These are phyloP conservation scores for Timema cristinae DNA, from an alignment of 2,888 invertebrate species.

Conservation along the genomic window DNA sequence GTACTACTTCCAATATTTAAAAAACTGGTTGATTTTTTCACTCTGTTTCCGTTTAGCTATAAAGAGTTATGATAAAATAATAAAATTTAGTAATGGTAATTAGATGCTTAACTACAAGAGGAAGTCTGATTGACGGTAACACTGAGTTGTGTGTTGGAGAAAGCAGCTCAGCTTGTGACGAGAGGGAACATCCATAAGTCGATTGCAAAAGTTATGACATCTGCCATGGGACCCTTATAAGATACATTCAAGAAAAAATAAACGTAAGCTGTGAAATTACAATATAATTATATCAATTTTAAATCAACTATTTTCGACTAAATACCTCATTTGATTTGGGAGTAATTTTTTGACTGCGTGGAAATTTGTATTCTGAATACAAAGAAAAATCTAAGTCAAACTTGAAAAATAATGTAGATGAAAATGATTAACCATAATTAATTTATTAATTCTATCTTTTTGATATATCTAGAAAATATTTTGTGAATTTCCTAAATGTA, in stretches of 20 bases:
- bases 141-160: neutral
- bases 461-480: neutral
- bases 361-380: too few relatives aligned
- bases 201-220: neutral
- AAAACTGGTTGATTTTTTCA: neutral
- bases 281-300: neutral
- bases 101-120: conserved; percentile 5
- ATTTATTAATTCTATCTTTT: too few relatives aligned
- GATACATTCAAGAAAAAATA: neutral
- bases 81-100: neutral
- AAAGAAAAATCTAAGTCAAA: too few relatives aligned
- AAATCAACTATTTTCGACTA: too few relatives aligned
- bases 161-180: neutral
- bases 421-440: too few relatives aligned
- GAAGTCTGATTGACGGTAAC: neutral
- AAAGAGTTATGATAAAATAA: too few relatives aligned
- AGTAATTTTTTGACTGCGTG: too few relatives aligned
- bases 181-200: neutral
- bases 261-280: neutral
- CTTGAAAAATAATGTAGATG: too few relatives aligned
- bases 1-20: neutral
- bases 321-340: too few relatives aligned
- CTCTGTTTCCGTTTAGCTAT: neutral
- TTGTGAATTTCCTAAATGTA: neutral
- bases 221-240: neutral